A percentile compares a stretch with the other conserved stretches of the same genome.
Conservation (phyloP, 2,113 vertebrate genomes). For the Rhinolophus sinicus region DNA sequence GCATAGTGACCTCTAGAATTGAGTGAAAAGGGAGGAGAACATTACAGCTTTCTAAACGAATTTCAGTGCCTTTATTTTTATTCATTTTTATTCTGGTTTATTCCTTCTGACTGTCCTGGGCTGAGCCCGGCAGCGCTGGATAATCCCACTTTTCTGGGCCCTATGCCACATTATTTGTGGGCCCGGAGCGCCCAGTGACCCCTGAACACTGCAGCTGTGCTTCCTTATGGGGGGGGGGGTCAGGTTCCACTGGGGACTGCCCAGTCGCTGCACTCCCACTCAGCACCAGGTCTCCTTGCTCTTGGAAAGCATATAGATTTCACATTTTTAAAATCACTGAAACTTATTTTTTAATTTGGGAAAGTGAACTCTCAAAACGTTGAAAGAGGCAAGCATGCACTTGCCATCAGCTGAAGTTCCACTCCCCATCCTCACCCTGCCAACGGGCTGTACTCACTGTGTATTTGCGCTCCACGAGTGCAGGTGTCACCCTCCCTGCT, state of each 20-base stretch:
- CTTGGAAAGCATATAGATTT: background rate
- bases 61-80: background rate
- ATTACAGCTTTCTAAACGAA: fast-evolving
- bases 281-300: fast-evolving
- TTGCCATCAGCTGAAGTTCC: too few species aligned
- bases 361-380: background rate
- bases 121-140: fast-evolving
- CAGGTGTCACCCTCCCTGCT: background rate
- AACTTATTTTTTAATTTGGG: background rate
- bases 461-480: too few species aligned
- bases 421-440: background rate
- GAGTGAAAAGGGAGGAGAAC: background rate
- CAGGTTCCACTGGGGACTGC: fast-evolving
- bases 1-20: background rate
- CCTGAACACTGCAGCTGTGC: background rate
- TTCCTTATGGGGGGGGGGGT: fast-evolving
- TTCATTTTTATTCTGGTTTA: background rate
- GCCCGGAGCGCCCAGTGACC: fast-evolving
- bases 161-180: fast-evolving
- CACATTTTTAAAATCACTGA: background rate
- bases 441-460: background rate
- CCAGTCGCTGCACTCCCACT: background rate
- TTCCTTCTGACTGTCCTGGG: background rate
- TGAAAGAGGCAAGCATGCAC: background rate
- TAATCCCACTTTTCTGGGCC: background rate